These are phyloP conservation scores for Scaptomyza montana DNA, from an alignment of 1,140 invertebrate genomes.

Conservation along the genomic window DNA sequence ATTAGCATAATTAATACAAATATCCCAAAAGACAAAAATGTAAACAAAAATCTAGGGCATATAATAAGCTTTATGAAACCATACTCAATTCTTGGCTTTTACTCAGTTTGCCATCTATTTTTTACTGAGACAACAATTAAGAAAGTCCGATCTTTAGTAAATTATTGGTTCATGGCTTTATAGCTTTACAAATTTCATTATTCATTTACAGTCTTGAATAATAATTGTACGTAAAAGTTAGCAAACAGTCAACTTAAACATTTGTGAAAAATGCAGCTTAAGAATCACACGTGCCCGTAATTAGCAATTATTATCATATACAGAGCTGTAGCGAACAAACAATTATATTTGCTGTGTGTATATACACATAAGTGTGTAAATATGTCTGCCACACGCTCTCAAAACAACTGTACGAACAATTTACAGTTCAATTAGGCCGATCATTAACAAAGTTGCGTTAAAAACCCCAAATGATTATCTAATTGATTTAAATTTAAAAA, in stretches of 20 bases:
- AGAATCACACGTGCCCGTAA: conserved; percentile 26
- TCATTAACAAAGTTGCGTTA: conserved; percentile 40
- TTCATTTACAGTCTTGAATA: too few relatives aligned
- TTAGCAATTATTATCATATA: conserved; percentile 18
- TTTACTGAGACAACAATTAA: too few relatives aligned
- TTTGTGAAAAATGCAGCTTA: conserved; percentile 41
- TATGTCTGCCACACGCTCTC: not conserved
- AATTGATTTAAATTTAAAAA: conserved; percentile 53
- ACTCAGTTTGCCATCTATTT: too few relatives aligned
- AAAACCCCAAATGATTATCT: conserved; percentile 53
- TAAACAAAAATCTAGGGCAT: too few relatives aligned
- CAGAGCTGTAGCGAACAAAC: not conserved
- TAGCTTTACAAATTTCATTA: not conserved
- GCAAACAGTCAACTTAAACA: conserved; percentile 18
- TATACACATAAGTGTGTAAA: not conserved
- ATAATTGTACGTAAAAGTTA: not conserved
- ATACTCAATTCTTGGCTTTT: too few relatives aligned
- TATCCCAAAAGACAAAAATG: too few relatives aligned
- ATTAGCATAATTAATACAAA: not conserved
- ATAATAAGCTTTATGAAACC: too few relatives aligned
- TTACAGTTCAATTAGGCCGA: conserved; percentile 23
- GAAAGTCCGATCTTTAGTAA: too few relatives aligned
- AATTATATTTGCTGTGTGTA: conserved; percentile 10
- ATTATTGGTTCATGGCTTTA: too few relatives aligned
- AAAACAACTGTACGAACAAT: conserved; percentile 19